A percentile compares a stretch with the other conserved stretches of the same genome.
Evolutionary conservation across 2,113 vertebrate species (phyloP).

Genomic region (Podarcis cretensis): DNA sequence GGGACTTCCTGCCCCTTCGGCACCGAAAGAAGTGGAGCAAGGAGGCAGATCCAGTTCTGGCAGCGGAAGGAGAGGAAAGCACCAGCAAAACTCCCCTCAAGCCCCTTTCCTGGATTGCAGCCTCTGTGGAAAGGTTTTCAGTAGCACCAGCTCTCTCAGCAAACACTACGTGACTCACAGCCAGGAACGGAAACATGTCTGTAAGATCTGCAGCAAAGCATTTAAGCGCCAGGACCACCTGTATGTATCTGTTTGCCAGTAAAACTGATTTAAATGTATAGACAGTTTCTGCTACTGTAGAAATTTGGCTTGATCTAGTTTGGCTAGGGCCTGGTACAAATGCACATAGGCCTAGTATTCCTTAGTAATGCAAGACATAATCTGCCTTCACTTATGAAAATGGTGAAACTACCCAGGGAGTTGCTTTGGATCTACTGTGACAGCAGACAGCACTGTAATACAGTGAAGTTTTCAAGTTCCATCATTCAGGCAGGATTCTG

Average conservation of each 20-base stretch:
- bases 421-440: not conserved
- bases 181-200: constrained; percentile 73
- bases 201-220: constrained; percentile 75
- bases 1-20: not conserved
- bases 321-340: too few relatives aligned
- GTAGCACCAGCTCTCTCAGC: constrained; percentile 73
- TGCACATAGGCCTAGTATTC: not conserved
- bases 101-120: constrained; percentile 63
- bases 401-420: not conserved
- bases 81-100: constrained; percentile 50
- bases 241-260: constrained; percentile 63
- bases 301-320: not conserved
- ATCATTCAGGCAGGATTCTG: not conserved
- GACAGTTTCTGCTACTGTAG: too few relatives aligned
- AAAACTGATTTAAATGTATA: not conserved
- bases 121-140: constrained; percentile 76
- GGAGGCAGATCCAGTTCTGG: constrained; percentile 44
- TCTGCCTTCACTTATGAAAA: not conserved
- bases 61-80: constrained; percentile 42
- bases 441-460: not conserved
- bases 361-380: not conserved
- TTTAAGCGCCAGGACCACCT: constrained; percentile 80
- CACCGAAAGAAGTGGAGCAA: constrained; percentile 46
- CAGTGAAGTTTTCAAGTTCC: not conserved
- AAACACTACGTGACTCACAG: constrained; percentile 79